Percentiles rank a stretch among this genome's conserved stretches.
These are phyloP conservation scores for Desmophyllum pertusum DNA, from an alignment of 92 coral and sea anemone genomes.

Conservation along the genomic window DNA sequence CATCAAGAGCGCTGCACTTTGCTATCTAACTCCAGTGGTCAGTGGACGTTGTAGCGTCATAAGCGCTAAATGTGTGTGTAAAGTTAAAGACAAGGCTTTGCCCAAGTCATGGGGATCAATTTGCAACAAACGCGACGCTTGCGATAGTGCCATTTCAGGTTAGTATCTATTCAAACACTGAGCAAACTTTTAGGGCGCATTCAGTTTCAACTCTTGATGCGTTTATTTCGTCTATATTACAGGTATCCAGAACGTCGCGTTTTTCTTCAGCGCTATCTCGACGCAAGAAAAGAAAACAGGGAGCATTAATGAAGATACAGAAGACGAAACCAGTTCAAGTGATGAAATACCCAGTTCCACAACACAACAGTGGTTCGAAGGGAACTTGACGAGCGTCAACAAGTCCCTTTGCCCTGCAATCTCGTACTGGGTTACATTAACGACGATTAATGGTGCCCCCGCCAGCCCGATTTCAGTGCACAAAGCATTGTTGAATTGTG, in stretches of 20 bases:
- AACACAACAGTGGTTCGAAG: no score
- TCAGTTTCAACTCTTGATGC: no score
- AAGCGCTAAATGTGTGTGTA: neutral
- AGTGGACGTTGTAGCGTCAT: neutral
- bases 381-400: no score
- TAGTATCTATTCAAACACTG: no score
- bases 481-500: neutral
- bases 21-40: no score
- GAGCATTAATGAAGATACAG: neutral
- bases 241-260: neutral
- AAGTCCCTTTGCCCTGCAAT: neutral
- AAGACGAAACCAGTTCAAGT: no score
- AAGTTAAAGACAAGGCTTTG: neutral
- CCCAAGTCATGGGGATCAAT: no score
- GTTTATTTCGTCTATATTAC: neutral
- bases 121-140: no score
- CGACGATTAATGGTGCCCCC: neutral
- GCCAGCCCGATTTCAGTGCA: neutral
- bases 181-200: neutral
- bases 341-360: no score
- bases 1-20: no score
- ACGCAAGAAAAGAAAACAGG: neutral
- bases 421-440: neutral
- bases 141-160: no score
- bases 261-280: neutral